Base-by-base conservation (phyloP, 2,113 vertebrate genomes). In the Bubo scandiacus region DNA sequence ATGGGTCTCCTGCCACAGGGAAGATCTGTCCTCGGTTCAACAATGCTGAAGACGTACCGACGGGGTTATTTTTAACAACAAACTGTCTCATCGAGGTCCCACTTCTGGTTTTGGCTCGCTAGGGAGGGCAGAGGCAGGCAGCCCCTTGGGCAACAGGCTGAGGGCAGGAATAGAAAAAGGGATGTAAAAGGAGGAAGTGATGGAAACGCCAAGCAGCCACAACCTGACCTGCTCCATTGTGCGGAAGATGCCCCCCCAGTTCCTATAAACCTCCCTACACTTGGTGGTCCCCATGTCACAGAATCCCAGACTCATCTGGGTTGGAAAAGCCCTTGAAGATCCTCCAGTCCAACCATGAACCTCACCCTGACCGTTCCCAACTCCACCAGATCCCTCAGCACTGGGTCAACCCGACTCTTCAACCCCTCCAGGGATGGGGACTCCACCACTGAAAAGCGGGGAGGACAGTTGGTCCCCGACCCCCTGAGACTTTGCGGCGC, bases 181-280 rank as follows among this genome's bases (percentile, higher is more conserved):
- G 96, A 97, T 96, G 92, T 94, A 80, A 80, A 95, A 96, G 79
- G 38, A 70, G 88, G 96, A 96, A 96, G 91, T 0, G 5, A 54
- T 81, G 61, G 88, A 91, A 79, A 83, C 25, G 49, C 83, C 75
- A 84, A 47, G 42, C 0, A 0, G 70, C 40, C 78, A 17, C 82
- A 54, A 36, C 22, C 40, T 0, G 6, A 23, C 26, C 73, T 4
- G 14, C 73, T 85, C 43, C 34, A 9, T 12, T 5, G 2, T 2
- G 0, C 16, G 32, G 82, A 88, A 92, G 73, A 63, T 9, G 4
- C 30, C 29, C 15, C 15, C n/a, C 34, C 42, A 8, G n/a, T 34
- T 80, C 52, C 62, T 10, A 4, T 7, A 75, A 79, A 82, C 4
- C n/a, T 45, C 81, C 66, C 23, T 12, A 9, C 0, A 4, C 8